A percentile compares a stretch with the other conserved stretches of the same genome.
phyloP scores from a whole-genome alignment of 2,797 vertebrate genomes.

The Todus mexicanus region DNA sequence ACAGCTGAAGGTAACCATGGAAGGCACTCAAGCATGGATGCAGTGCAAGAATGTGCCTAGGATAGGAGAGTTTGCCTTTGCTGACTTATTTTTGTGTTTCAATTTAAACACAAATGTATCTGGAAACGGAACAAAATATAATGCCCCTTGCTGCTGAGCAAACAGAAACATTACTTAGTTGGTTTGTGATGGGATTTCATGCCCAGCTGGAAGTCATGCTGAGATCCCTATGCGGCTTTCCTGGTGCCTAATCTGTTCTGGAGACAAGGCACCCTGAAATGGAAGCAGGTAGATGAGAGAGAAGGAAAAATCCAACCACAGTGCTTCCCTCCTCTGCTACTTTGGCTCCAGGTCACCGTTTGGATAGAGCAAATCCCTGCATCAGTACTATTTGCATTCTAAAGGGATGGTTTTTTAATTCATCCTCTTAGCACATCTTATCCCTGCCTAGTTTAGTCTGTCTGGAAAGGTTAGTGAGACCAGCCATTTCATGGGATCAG shows the following conservation, averaged over 20 bases:
- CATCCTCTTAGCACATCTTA: conserved; percentile 38
- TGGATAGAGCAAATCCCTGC: neutral
- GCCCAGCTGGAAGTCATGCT: neutral
- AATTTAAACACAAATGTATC: neutral
- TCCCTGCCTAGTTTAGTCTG: neutral
- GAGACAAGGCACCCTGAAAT: neutral
- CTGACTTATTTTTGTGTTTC: neutral
- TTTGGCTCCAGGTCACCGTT: neutral
- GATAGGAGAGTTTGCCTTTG: neutral
- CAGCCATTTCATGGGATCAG: neutral
- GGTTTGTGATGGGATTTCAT: neutral
- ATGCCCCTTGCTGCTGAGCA: neutral
- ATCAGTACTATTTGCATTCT: neutral
- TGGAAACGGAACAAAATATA: neutral
- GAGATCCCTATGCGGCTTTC: neutral
- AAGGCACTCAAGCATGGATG: neutral
- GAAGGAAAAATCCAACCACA: neutral
- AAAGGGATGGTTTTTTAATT: neutral
- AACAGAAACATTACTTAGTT: neutral
- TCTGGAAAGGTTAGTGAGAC: neutral
- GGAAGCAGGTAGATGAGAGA: neutral
- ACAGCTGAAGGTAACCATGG: neutral
- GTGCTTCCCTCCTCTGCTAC: neutral
- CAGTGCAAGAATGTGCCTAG: neutral
- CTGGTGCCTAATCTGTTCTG: neutral